phyloP scores from a whole-genome alignment of 1,140 invertebrate genomes.

The Philotrypesis tridentata region DNA sequence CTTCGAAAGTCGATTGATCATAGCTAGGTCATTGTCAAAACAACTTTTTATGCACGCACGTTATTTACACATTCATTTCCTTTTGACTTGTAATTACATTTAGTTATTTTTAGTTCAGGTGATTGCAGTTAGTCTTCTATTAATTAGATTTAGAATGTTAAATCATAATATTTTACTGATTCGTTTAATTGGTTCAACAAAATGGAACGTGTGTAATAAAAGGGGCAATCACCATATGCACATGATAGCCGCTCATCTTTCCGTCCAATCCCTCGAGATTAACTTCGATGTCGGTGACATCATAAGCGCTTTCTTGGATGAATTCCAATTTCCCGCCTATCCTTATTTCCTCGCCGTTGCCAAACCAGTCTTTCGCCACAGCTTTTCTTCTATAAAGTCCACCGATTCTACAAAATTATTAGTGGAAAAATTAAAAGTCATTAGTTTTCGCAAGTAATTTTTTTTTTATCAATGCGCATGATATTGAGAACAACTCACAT shows the following conservation, averaged over 20 bases:
- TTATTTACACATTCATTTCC: no score
- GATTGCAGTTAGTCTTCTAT: no score
- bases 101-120: no score
- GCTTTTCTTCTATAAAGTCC: constrained; percentile 86
- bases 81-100: no score
- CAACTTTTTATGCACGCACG: no score
- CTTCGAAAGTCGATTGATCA: no score
- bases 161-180: no score
- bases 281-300: constrained; percentile 86
- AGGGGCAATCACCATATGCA: constrained; percentile 86
- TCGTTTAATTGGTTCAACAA: no score
- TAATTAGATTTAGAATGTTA: no score
- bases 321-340: constrained; percentile 86
- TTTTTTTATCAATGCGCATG: no score
- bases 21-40: no score
- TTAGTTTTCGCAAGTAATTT: neutral
- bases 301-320: constrained; percentile 88
- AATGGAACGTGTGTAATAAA: no score
- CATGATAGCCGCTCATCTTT: constrained; percentile 82
- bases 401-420: constrained; percentile 77
- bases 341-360: constrained; percentile 79
- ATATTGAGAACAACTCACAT: constrained; percentile 78
- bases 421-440: neutral
- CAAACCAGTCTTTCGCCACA: constrained; percentile 90
- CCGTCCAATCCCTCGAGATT: constrained; percentile 83